Base-by-base conservation (phyloP, 1,140 invertebrate genomes). In the Drosophila sechellia region DNA sequence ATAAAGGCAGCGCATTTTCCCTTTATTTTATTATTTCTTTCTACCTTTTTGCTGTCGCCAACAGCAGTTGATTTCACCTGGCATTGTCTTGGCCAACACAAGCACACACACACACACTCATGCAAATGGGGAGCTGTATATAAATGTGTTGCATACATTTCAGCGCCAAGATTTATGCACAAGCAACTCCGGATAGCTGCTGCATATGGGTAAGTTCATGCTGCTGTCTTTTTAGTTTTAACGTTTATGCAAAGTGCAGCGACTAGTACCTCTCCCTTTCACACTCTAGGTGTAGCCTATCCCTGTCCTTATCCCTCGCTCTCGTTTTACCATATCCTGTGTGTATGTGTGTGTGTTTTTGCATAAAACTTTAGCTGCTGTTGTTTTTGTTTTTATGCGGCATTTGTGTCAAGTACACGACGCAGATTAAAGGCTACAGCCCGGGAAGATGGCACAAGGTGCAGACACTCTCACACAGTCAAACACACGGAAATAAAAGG, bases 331-430 rank as follows among this genome's bases (percentile, higher is more conserved):
- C 31, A 8, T 8, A 8, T 31, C 31, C 0, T 8, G 1, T 10
- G 31, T 31, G 6, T 27, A 5, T 27, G 27, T 39, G 13, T 25
- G 42, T 42, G 45, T 64, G 40, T 65, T 45, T 86, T 55, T 89
- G 61, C 84, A 79, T 79, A 83, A 89, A 83, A 70, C 79, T 89
- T 60, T 55, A 70, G 73, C 64, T 69, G 42, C 59, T 50, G 46
- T 61, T 86, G 75, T 59, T 83, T 76, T 79, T 87, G 63, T 87
- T 89, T 83, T 80, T 77, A 70, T 77, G 68, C 72, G 69, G 77
- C 85, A 87, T 84, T 87, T 87, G 77, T 89, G 84, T 87, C 84
- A 87, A 87, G 84, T 87, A 87, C 84, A 89, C 76, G 84, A 89
- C 72, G 72, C 76, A 89, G 84, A 87, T 87, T 87, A 87, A 87